phyloP scores from a whole-genome alignment of 2,888 invertebrate species.

The Parnassius orleans region DNA sequence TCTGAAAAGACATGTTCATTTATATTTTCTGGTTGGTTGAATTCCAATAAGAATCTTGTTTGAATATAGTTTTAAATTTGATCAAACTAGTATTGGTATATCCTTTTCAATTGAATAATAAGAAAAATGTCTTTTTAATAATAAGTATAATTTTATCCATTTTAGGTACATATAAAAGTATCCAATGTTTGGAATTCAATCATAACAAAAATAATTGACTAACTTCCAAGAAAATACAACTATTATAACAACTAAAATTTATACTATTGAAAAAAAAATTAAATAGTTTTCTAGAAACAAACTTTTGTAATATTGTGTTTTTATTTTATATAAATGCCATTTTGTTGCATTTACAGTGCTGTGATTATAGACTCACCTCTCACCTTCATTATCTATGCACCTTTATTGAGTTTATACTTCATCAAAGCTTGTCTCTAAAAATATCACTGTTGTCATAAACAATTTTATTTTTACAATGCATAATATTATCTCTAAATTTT shows the following conservation, averaged over 20 bases:
- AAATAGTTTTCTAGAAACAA: not conserved
- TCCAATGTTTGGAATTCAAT: constrained; percentile 6
- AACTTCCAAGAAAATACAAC: constrained; percentile 11
- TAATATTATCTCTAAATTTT: constrained; percentile 9
- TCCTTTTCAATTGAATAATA: too few species aligned
- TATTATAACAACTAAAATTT: too few species aligned
- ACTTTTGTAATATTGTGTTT: not conserved
- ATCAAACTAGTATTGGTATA: not conserved
- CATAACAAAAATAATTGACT: constrained; percentile 11
- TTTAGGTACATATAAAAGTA: not conserved
- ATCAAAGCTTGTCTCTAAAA: constrained; percentile 14
- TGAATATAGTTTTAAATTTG: constrained; percentile 14
- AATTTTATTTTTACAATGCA: constrained; percentile 15
- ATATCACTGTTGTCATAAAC: constrained; percentile 29
- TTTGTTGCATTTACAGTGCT: constrained; percentile 18
- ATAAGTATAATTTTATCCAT: too few species aligned
- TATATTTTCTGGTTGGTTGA: not conserved
- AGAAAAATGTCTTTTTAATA: too few species aligned
- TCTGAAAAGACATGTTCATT: constrained; percentile 3
- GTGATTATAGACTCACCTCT: constrained; percentile 32
- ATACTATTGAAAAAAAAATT: not conserved
- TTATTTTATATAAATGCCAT: not conserved
- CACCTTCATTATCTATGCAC: constrained; percentile 26
- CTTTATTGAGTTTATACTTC: constrained; percentile 16
- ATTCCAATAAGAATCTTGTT: constrained; percentile 45